Percentiles rank a stretch among this genome's conserved stretches.
Evolutionary conservation across 2,797 vertebrate species (phyloP).

Genomic region (Smutsia temminckii): DNA sequence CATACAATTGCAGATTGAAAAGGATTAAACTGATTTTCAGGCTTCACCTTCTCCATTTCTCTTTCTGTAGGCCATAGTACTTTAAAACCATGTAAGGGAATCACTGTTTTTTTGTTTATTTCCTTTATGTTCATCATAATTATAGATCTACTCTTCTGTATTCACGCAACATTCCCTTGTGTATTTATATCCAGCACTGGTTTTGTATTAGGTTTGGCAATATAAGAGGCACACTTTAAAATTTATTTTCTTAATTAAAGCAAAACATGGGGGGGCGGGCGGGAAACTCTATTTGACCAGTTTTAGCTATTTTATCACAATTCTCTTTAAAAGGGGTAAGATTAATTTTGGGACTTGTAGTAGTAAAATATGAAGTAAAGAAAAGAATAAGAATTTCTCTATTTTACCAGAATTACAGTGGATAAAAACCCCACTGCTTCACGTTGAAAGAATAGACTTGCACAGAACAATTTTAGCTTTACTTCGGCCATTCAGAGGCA

Average conservation of each 20-base stretch:
- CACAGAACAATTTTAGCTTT: neutral
- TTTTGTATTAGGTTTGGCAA: neutral
- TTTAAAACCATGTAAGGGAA: neutral
- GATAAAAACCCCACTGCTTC: neutral
- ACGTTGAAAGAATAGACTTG: neutral
- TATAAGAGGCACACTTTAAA: neutral
- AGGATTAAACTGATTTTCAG: neutral
- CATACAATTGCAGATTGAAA: neutral
- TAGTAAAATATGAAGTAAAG: neutral
- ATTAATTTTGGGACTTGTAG: neutral
- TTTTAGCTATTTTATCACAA: neutral
- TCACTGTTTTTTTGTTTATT: neutral
- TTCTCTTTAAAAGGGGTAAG: neutral
- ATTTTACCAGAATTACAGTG: neutral
- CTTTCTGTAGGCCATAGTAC: neutral
- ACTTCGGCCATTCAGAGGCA: neutral
- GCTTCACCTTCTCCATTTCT: neutral
- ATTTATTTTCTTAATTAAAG: neutral
- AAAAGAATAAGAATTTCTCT: neutral
- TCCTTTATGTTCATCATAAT: neutral
- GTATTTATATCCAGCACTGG: neutral
- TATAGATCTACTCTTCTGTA: neutral
- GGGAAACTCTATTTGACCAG: no score
- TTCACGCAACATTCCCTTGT: neutral
- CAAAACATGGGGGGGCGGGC: neutral